phyloP scores from a whole-genome alignment of 35 echinoderm and acorn worm species.

The Acanthaster planci region DNA sequence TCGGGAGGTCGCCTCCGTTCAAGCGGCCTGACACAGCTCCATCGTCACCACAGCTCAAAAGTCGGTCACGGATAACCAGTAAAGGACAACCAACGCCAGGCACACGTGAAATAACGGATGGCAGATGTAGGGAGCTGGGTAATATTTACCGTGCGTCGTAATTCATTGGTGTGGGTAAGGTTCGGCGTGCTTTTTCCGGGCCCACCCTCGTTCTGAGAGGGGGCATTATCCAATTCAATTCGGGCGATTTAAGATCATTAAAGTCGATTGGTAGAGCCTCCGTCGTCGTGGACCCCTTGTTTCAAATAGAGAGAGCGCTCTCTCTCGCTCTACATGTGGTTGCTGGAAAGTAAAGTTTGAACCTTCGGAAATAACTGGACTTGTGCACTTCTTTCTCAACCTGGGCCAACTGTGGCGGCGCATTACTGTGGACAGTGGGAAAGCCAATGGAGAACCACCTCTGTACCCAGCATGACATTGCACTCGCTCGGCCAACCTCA shows the following conservation, averaged over 20 bases:
- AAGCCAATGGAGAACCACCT: background rate
- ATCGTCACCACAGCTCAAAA: background rate
- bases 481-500: constrained; percentile 2
- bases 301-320: too few relatives aligned
- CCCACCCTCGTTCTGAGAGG: too few relatives aligned
- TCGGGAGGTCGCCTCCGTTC: too few relatives aligned
- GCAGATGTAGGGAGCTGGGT: background rate
- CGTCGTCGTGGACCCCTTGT: too few relatives aligned
- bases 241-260: too few relatives aligned
- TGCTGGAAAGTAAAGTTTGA: background rate
- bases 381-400: background rate
- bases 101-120: background rate
- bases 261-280: too few relatives aligned
- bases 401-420: background rate
- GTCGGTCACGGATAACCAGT: constrained; percentile 2
- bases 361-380: background rate
- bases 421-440: background rate
- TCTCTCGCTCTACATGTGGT: constrained; percentile 7
- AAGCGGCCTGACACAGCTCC: background rate
- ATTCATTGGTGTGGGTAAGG: too few relatives aligned
- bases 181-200: too few relatives aligned
- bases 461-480: background rate
- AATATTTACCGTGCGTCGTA: too few relatives aligned
- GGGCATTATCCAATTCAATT: too few relatives aligned
- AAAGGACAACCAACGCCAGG: constrained; percentile 24